phyloP scores from a whole-genome alignment of 2,113 vertebrate genomes.

The Trematocara stigmaticum region DNA sequence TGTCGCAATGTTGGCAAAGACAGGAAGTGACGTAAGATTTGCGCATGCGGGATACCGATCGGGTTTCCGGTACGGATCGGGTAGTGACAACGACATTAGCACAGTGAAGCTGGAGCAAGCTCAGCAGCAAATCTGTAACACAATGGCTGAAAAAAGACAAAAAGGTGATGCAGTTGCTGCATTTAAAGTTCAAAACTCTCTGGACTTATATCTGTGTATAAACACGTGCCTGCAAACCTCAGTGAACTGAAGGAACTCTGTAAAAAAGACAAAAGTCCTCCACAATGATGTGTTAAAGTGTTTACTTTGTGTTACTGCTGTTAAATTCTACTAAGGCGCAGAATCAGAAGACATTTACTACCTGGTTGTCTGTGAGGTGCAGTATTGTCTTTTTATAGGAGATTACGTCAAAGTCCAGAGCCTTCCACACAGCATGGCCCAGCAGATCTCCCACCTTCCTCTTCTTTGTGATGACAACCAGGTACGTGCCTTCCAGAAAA shows the following conservation, averaged over 20 bases:
- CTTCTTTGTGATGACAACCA: slow-evolving; percentile 93
- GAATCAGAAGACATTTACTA: slow-evolving; percentile 4
- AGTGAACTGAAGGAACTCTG: neutral
- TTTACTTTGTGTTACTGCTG: neutral
- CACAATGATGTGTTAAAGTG: neutral
- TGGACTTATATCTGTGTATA: neutral
- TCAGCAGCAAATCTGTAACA: neutral
- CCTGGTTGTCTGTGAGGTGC: slow-evolving; percentile 96
- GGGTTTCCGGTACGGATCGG: too few relatives aligned
- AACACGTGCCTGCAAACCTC: neutral
- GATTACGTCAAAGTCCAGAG: slow-evolving; percentile 88
- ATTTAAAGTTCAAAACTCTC: neutral
- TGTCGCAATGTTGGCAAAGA: too few relatives aligned
- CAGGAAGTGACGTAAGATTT: too few relatives aligned
- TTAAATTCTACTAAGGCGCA: neutral
- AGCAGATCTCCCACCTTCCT: slow-evolving; percentile 90
- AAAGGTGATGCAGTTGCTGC: accelerated
- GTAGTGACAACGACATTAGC: too few relatives aligned
- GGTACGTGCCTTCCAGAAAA: slow-evolving; percentile 79
- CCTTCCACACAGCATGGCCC: slow-evolving; percentile 90
- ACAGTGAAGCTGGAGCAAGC: neutral
- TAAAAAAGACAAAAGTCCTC: neutral
- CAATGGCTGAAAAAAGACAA: neutral
- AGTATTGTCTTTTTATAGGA: slow-evolving; percentile 95
- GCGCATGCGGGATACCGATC: too few relatives aligned